A percentile compares a stretch with the other conserved stretches of the same genome.
Conservation (phyloP, 2,113 vertebrate species). For the Anser brachyrhynchus region DNA sequence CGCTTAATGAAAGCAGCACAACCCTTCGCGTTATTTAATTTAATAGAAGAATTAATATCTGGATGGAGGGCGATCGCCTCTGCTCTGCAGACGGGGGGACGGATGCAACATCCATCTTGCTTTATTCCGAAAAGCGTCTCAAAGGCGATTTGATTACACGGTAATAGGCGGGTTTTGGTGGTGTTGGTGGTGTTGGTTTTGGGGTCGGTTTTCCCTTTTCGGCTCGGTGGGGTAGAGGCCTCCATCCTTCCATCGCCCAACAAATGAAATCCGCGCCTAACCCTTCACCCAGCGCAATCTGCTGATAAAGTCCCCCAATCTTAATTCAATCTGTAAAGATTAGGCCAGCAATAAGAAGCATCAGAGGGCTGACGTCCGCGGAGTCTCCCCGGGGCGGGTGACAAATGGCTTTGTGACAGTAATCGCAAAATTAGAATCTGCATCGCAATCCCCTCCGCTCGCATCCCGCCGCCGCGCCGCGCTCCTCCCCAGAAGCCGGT, state of each 20-base stretch:
- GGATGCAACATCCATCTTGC: constrained; percentile 30
- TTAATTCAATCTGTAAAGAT: constrained; percentile 77
- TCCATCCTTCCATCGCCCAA: background rate
- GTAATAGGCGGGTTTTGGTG: background rate
- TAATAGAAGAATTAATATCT: constrained; percentile 26
- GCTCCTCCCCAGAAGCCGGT: background rate
- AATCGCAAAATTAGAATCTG: constrained; percentile 79
- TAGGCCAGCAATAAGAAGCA: constrained; percentile 71
- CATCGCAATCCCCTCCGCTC: constrained; percentile 53
- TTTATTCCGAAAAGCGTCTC: background rate
- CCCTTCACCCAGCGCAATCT: constrained; percentile 36
- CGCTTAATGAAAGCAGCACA: constrained; percentile 26
- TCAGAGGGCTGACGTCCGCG: constrained; percentile 12
- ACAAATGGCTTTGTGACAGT: constrained; percentile 81
- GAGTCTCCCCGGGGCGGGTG: constrained; percentile 65
- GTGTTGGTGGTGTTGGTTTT: background rate
- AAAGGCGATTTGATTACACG: background rate
- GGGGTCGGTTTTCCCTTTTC: background rate
- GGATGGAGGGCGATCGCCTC: background rate
- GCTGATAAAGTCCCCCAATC: constrained; percentile 52
- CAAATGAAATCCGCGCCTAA: background rate
- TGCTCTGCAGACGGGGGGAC: background rate
- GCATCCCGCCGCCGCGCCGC: background rate
- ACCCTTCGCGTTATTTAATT: constrained; percentile 7
- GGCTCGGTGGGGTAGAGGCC: background rate